Base-by-base conservation (phyloP, 92 coral and sea anemone species). In the Umimayanthus kanabou region DNA sequence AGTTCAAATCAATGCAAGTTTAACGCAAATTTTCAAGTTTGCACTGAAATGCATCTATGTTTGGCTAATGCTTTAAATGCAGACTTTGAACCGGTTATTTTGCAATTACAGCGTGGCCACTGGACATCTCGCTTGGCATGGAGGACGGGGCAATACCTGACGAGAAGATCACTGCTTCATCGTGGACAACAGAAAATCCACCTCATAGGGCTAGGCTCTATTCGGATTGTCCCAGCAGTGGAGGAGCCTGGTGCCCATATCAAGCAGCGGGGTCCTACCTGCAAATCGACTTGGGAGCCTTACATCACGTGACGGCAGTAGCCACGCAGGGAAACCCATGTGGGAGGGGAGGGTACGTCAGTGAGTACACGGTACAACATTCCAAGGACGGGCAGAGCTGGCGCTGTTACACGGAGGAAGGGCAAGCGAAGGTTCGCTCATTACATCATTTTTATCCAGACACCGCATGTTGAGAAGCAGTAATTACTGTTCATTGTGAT, bases 81-180 rank as follows among this genome's bases (percentile, higher is more conserved):
- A 53, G 20, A 53, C 58, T 53, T 53, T 53, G 58, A 53, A 53
- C 58, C 18, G 20, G 14, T 5, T 61, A 61, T 61, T 16, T 58
- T 13, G 15, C 47, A 13, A 2, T 58, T 30, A 18, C 26, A 80
- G 84, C 26, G 30, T 80, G 84, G 84, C 84, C 84, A 15, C 4
- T 28, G 84, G 71, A 80, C 64, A 57, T 80, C 42, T 55, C 88
- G 16, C 45, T 89, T 84, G 91, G 91, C 45, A 89, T 89, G 88
- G 84, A 89, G 29, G 85, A 86, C 74, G 79, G 85, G 23, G 84
- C 58, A 33, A 73, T 89, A 64, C 91, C 91, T 23, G 91, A 89
- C 81, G 79, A 65, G 4, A 84, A 79, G 70, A 82, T 89, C 72
- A 75, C 81, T 2, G 91, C 88, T 5, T 89, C 91, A 61, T 76